Evolutionary conservation across 1,140 invertebrate genomes (phyloP).

Genomic region (Ceratosolen solmsi): DNA sequence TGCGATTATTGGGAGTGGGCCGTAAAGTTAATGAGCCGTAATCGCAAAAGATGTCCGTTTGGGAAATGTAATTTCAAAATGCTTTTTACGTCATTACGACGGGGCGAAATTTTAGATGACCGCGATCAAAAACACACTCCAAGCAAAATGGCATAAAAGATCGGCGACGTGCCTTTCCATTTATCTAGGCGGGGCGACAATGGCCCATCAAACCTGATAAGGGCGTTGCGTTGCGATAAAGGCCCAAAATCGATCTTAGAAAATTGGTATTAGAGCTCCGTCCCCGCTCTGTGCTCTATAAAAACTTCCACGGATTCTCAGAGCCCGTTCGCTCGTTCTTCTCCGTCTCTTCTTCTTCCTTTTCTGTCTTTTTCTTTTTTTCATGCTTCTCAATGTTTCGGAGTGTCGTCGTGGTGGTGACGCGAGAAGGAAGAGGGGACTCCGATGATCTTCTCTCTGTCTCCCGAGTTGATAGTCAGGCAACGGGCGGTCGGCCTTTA

Average conservation of each 20-base stretch:
- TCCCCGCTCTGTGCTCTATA: neutral
- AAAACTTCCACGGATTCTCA: neutral
- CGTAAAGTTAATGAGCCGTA: neutral
- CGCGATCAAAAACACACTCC: too few relatives aligned
- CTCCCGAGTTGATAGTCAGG: conserved; percentile 24
- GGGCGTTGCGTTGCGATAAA: neutral
- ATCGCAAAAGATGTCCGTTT: neutral
- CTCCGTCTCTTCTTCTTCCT: neutral
- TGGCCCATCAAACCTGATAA: too few relatives aligned
- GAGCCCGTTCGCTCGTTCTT: neutral
- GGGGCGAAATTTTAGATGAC: too few relatives aligned
- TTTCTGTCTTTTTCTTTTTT: neutral
- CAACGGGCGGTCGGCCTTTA: conserved; percentile 30
- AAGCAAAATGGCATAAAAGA: too few relatives aligned
- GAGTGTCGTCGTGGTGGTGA: neutral
- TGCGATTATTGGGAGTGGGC: neutral
- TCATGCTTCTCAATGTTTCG: neutral
- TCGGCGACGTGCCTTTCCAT: too few relatives aligned
- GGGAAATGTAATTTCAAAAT: neutral
- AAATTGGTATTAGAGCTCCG: neutral
- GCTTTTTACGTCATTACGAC: neutral
- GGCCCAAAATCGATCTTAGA: too few relatives aligned
- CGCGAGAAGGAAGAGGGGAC: neutral
- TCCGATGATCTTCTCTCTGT: conserved; percentile 20
- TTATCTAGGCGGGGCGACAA: too few relatives aligned